Percentiles rank a stretch among this genome's conserved stretches.
Conservation (phyloP, 2,113 vertebrate genomes). For the Dromaius novaehollandiae region DNA sequence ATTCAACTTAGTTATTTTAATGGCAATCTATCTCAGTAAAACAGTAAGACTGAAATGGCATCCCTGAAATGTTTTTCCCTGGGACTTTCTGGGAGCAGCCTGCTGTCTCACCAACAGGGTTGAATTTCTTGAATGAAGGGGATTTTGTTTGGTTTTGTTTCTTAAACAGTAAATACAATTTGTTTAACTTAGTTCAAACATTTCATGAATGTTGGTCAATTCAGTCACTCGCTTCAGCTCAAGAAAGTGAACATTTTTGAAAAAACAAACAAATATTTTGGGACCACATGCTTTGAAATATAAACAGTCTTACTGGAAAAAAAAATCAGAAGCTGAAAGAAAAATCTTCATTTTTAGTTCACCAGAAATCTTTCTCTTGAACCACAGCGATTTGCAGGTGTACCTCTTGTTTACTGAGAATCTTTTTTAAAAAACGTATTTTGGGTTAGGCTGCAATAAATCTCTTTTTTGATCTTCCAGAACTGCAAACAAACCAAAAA, state of each 20-base stretch:
- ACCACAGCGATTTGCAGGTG: not conserved
- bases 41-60: not conserved
- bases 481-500: not conserved
- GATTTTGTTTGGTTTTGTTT: not conserved
- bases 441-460: conserved; percentile 10
- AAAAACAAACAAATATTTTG: not conserved
- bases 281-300: not conserved
- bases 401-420: not conserved
- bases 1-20: not conserved
- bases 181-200: not conserved
- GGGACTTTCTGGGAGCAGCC: not conserved
- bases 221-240: not conserved
- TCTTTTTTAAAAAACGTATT: not conserved
- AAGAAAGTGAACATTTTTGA: not conserved
- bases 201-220: not conserved
- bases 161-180: not conserved
- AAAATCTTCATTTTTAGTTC: not conserved
- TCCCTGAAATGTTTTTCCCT: not conserved
- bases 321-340: not conserved
- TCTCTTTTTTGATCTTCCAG: conserved; percentile 25
- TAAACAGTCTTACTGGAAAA: not conserved
- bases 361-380: not conserved
- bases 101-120: not conserved
- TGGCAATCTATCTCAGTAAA: not conserved
- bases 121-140: not conserved